phyloP scores from a whole-genome alignment of 2,113 vertebrate genomes.

The Sceloporus undulatus region DNA sequence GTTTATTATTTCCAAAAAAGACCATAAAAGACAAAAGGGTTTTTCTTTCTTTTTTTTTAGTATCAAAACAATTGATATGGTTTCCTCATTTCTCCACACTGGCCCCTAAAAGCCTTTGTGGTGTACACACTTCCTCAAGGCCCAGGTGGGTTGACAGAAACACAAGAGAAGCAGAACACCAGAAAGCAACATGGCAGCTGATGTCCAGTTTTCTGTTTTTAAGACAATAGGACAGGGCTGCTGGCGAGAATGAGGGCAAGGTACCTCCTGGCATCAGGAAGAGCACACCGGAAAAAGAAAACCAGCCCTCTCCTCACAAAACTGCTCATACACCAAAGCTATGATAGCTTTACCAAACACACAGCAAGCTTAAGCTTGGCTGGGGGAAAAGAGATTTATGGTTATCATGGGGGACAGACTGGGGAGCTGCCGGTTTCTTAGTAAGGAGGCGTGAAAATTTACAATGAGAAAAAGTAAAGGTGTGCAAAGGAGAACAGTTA shows the following conservation, averaged over 20 bases:
- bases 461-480: background rate
- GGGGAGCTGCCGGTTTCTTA: background rate
- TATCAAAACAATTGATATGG: conserved; percentile 79
- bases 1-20: conserved; percentile 82
- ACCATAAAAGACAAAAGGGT: conserved; percentile 60
- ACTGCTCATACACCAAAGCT: conserved; percentile 54
- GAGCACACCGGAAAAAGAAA: background rate
- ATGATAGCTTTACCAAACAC: conserved; percentile 64
- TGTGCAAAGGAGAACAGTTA: background rate
- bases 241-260: conserved; percentile 22
- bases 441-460: background rate
- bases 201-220: conserved; percentile 15
- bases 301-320: background rate
- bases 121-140: conserved; percentile 31
- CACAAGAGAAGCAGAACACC: background rate
- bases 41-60: conserved; percentile 68
- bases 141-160: background rate
- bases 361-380: conserved; percentile 12
- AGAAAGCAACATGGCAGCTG: conserved; percentile 37
- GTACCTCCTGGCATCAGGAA: background rate
- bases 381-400: background rate
- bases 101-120: conserved; percentile 59
- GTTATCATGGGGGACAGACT: background rate
- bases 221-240: conserved; percentile 53
- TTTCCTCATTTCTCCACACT: conserved; percentile 53